A percentile compares a stretch with the other conserved stretches of the same genome.
Evolutionary conservation across 2,888 invertebrate genomes (phyloP).

Genomic region (Himalopsyche kuldschensis): DNA sequence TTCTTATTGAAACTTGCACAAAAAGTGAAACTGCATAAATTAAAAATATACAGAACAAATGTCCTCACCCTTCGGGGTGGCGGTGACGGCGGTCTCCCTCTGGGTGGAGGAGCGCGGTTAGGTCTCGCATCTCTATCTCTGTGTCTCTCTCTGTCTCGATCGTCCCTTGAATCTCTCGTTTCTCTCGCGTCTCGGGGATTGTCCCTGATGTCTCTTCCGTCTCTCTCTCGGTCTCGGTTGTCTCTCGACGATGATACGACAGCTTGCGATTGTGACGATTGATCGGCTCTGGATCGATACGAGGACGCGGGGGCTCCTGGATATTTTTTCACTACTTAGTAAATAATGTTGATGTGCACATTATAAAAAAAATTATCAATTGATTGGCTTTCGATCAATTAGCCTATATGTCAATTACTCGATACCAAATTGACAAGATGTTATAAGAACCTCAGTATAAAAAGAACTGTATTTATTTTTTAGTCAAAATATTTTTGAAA

Average conservation of each 20-base stretch:
- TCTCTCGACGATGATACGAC: constrained; percentile 24
- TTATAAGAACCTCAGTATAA: too few species aligned
- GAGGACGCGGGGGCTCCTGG: constrained; percentile 27
- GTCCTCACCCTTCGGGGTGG: constrained; percentile 32
- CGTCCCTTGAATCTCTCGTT: constrained; percentile 27
- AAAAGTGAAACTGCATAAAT: too few species aligned
- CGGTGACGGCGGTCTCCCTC: constrained; percentile 34
- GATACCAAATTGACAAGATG: not conserved
- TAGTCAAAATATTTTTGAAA: too few species aligned
- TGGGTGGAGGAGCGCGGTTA: constrained; percentile 21
- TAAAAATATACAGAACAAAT: not conserved
- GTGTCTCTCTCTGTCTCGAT: constrained; percentile 29
- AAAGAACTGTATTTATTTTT: not conserved
- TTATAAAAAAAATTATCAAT: too few species aligned
- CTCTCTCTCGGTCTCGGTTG: constrained; percentile 30
- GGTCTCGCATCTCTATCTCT: constrained; percentile 25
- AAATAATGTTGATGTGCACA: not conserved
- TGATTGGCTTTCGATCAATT: not conserved
- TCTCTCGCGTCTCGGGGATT: not conserved
- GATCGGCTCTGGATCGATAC: constrained; percentile 18
- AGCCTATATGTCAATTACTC: not conserved
- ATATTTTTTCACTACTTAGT: not conserved
- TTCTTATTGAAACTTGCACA: too few species aligned
- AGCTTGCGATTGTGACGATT: constrained; percentile 22
- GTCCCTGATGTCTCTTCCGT: constrained; percentile 10